These are phyloP conservation scores for Cephalopholis sonnerati DNA, from an alignment of 2,113 vertebrate species.

Conservation along the genomic window DNA sequence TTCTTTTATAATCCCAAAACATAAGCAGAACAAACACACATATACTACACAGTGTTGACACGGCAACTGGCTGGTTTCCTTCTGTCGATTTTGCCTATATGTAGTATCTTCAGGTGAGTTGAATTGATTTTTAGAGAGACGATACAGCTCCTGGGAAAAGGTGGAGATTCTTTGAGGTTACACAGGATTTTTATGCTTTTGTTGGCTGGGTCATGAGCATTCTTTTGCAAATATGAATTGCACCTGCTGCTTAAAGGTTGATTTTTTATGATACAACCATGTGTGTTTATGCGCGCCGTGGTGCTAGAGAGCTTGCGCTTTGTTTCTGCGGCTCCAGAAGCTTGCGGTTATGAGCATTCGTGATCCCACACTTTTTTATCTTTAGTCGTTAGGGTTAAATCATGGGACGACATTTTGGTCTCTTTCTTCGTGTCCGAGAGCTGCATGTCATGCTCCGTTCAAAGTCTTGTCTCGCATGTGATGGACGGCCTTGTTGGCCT, in stretches of 20 bases:
- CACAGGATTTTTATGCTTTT: background rate
- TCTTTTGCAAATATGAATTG: slow-evolving; percentile 11
- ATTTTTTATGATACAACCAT: slow-evolving; percentile 4
- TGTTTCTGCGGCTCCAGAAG: slow-evolving; percentile 37
- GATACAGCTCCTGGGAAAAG: background rate
- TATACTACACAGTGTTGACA: background rate
- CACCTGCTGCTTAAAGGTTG: slow-evolving; percentile 38
- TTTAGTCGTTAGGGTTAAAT: background rate
- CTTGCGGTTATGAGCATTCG: slow-evolving; percentile 15
- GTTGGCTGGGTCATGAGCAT: slow-evolving; percentile 28
- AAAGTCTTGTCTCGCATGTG: slow-evolving; percentile 62
- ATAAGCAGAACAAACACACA: background rate
- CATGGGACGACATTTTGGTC: slow-evolving; percentile 5
- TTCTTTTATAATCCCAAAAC: background rate
- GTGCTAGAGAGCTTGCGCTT: slow-evolving; percentile 22
- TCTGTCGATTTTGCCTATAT: background rate
- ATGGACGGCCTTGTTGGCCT: slow-evolving; percentile 43
- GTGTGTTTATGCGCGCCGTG: background rate
- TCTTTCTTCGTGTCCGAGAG: slow-evolving; percentile 33
- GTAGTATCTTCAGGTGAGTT: background rate
- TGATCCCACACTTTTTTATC: slow-evolving; percentile 7
- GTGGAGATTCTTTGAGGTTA: background rate
- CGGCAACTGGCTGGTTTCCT: background rate
- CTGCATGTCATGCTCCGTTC: slow-evolving; percentile 41
- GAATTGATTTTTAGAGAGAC: background rate